Evolutionary conservation across 1,140 invertebrate genomes (phyloP), one percentile per base, ranked within the genome.

Genomic region (Pteromalus puparum): DNA sequence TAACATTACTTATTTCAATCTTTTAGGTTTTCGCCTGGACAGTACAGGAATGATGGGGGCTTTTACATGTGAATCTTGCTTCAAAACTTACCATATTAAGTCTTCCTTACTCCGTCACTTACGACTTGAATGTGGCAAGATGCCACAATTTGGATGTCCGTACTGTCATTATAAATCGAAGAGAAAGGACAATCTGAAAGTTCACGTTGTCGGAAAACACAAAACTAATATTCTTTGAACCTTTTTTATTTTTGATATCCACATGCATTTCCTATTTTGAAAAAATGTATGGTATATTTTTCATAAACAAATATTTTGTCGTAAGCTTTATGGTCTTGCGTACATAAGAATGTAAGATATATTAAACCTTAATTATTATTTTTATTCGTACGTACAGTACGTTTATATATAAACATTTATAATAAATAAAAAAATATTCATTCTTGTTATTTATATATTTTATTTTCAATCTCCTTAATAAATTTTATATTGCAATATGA

Each of bases 91-190:
- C 89, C 91, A 90, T 88, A 92, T 93, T 84, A 91, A 91, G 10
- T 92, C 90, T 0, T 90, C 92, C 1, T 87, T 92, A 34, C 89
- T 90, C 24, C 94, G 95, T 10, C 95, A 96, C 91, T 92, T 95
- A 85, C 94, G 94, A 87, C 93, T 95, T 84, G 95, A 96, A 90
- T 96, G 95, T 89, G 95, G 95, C n/a, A 94, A 94, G 90, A 94
- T 94, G 83, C 95, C 95, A 21, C 94, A 95, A 89, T 95, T 95
- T 91, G 93, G 94, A 87, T 96, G 95, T 87, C 94, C 94, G 12
- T 93, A 94, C 90, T 96, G 95, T 85, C 86, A 87, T 42, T 93
- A 92, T 87, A 91, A 94, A 87, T 93, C 94, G 85, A 95, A 93
- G 38, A 87, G 93, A 77, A 93, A 93, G 46, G 92, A 91, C 85